These are phyloP conservation scores for Bhutanitis thaidina DNA, from an alignment of 2,888 invertebrate genomes.

Conservation along the genomic window DNA sequence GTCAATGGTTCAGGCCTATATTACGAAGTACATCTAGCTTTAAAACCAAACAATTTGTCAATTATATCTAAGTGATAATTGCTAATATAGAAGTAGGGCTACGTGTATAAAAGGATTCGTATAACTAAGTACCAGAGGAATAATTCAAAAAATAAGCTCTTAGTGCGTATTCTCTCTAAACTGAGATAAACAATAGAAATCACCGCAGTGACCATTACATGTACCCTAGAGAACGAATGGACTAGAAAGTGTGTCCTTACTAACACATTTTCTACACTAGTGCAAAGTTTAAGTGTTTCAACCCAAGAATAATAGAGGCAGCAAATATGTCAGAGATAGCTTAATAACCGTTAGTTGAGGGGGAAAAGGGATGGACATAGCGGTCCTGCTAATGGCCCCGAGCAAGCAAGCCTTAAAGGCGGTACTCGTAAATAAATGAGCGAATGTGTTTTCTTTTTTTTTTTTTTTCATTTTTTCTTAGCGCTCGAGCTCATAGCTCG, in stretches of 20 bases:
- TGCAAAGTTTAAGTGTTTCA: constrained; percentile 55
- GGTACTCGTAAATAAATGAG: constrained; percentile 66
- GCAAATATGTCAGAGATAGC: constrained; percentile 51
- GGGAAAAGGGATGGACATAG: constrained; percentile 46
- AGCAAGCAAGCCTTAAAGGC: constrained; percentile 53
- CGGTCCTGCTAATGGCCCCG: constrained; percentile 58
- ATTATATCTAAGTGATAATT: too few relatives aligned
- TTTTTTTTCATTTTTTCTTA: constrained; percentile 44
- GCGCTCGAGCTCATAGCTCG: constrained; percentile 22
- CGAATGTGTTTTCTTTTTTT: constrained; percentile 48
- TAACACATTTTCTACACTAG: constrained; percentile 33
- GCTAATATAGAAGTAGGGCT: too few relatives aligned
- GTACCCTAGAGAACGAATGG: constrained; percentile 9
- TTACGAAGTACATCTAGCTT: too few relatives aligned
- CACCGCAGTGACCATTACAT: constrained; percentile 11
- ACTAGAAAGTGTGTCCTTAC: constrained; percentile 24
- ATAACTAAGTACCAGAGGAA: too few relatives aligned
- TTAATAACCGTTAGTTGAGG: constrained; percentile 36
- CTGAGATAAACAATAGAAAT: constrained; percentile 11
- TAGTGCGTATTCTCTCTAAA: not conserved
- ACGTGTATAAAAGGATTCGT: too few relatives aligned
- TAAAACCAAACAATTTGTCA: too few relatives aligned
- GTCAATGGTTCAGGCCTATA: too few relatives aligned
- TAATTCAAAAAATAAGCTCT: not conserved
- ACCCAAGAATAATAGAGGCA: constrained; percentile 45